phyloP scores from a whole-genome alignment of 2,113 vertebrate genomes.

The Trachemys scripta region DNA sequence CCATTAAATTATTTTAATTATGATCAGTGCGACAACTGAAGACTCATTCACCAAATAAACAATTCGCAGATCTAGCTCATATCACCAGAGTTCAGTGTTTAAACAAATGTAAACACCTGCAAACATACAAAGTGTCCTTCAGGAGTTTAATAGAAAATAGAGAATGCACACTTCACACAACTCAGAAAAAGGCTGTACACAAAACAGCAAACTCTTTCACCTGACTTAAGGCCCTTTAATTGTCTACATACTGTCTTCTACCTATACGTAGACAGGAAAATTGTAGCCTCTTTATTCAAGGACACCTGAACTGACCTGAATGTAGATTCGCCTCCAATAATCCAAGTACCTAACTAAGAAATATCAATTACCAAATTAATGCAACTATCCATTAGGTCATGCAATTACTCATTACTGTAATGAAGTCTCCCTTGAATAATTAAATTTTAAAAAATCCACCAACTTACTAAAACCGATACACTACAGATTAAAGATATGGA shows the following conservation, averaged over 20 bases:
- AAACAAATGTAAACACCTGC: neutral
- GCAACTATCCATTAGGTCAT: constrained; percentile 6
- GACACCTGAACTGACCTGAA: neutral
- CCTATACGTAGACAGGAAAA: neutral
- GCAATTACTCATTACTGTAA: constrained; percentile 24
- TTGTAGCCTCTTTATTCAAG: neutral
- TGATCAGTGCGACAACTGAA: neutral
- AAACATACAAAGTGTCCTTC: neutral
- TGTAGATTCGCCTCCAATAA: neutral
- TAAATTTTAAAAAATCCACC: neutral
- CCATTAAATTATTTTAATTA: neutral
- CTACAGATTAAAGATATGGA: constrained; percentile 11
- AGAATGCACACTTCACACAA: accelerated
- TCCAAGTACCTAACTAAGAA: neutral
- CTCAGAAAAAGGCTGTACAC: neutral
- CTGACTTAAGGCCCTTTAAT: neutral
- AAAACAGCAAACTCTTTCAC: neutral
- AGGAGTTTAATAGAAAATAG: neutral
- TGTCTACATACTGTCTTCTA: neutral
- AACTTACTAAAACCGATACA: neutral
- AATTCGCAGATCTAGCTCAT: neutral
- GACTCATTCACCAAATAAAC: neutral
- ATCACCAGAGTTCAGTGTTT: neutral
- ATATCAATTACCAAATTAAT: constrained; percentile 26
- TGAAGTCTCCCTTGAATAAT: constrained; percentile 21